phyloP scores from a whole-genome alignment of 2,113 vertebrate species.

The Thamnophis sirtalis region DNA sequence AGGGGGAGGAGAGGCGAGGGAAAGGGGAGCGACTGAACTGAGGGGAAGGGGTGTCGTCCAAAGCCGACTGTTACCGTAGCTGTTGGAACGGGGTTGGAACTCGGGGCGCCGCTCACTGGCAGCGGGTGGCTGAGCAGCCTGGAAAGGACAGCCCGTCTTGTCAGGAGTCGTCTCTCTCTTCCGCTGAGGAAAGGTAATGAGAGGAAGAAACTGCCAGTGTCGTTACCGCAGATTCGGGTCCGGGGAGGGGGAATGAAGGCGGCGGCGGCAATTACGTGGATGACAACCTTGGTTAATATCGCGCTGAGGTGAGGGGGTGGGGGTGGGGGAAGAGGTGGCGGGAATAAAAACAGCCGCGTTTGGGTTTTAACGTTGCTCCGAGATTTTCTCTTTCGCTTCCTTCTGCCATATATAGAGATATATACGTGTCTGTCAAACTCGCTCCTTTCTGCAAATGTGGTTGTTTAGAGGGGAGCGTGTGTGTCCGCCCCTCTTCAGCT shows the following conservation, averaged over 20 bases:
- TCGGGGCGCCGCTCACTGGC: background rate
- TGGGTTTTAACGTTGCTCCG: background rate
- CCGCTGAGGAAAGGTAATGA: constrained; percentile 9
- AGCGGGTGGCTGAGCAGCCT: constrained; percentile 1
- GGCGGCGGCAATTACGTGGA: background rate
- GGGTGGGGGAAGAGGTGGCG: background rate
- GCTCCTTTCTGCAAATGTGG: background rate
- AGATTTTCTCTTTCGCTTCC: background rate
- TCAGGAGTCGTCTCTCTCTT: constrained; percentile 28
- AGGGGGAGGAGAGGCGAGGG: constrained; percentile 37
- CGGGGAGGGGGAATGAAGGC: background rate
- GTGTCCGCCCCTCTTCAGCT: background rate
- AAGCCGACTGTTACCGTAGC: constrained; percentile 41
- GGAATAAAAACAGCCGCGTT: background rate
- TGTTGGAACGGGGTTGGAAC: constrained; percentile 11
- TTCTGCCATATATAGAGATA: background rate
- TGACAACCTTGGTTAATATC: background rate
- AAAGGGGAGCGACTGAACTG: constrained; percentile 42
- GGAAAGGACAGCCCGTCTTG: constrained; percentile 29
- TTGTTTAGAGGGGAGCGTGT: background rate
- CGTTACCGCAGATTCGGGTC: background rate
- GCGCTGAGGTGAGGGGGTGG: background rate
- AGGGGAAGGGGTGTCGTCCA: constrained; percentile 48
- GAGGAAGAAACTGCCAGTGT: background rate
- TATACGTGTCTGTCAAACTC: background rate